phyloP scores from a whole-genome alignment of 2,888 invertebrate species.

The Agonopterix heracliana region DNA sequence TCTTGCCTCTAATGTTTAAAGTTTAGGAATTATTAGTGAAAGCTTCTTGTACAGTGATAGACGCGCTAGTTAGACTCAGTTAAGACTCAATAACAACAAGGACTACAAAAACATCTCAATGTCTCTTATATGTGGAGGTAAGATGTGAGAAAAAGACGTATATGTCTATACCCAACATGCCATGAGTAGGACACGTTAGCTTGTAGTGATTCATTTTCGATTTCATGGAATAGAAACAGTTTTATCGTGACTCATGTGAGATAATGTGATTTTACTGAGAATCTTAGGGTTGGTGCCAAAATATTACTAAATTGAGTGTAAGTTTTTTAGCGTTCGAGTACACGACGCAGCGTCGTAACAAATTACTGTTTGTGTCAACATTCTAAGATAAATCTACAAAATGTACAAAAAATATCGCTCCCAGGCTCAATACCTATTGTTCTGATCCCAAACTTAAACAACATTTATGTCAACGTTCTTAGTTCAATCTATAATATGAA shows the following conservation, averaged over 20 bases:
- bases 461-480: too few species aligned
- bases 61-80: constrained; percentile 57
- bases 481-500: too few species aligned
- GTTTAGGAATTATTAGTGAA: constrained; percentile 32
- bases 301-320: constrained; percentile 1
- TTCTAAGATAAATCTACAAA: too few species aligned
- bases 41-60: constrained; percentile 53
- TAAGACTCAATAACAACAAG: constrained; percentile 28
- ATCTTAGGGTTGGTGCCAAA: constrained; percentile 4
- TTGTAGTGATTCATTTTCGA: constrained; percentile 18
- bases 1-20: constrained; percentile 51
- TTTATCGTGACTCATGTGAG: constrained; percentile 14
- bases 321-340: neutral
- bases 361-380: too few species aligned
- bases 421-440: too few species aligned
- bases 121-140: constrained; percentile 71
- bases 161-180: constrained; percentile 1
- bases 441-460: too few species aligned
- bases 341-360: neutral
- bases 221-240: constrained; percentile 9
- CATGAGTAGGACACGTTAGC: constrained; percentile 22
- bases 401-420: too few species aligned
- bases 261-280: constrained; percentile 3
- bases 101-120: constrained; percentile 40
- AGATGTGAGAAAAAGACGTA: constrained; percentile 28